phyloP scores from a whole-genome alignment of 2,888 invertebrate species.

The Dione juno region DNA sequence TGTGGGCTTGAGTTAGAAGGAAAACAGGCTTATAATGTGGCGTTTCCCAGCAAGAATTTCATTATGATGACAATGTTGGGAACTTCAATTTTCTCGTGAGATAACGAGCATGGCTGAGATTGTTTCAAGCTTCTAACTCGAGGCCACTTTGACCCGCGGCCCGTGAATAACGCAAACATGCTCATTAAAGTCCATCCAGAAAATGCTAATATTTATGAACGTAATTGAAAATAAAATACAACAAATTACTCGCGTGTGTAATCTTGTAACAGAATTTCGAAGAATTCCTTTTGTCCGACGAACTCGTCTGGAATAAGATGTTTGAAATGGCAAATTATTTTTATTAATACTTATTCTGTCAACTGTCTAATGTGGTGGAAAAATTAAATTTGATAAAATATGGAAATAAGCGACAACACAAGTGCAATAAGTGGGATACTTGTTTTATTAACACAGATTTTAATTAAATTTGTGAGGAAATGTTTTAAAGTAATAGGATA shows the following conservation, averaged over 20 bases:
- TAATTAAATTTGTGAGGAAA: no score
- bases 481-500: no score
- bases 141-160: slow-evolving; percentile 76
- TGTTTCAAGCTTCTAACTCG: slow-evolving; percentile 69
- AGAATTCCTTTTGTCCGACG: slow-evolving; percentile 8
- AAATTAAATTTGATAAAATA: neutral
- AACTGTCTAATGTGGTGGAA: neutral
- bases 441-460: no score
- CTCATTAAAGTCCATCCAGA: slow-evolving; percentile 70
- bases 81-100: slow-evolving; percentile 73
- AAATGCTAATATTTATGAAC: slow-evolving; percentile 61
- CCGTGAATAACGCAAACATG: slow-evolving; percentile 73
- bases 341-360: neutral
- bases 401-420: no score
- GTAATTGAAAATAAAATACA: slow-evolving; percentile 50
- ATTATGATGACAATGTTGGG: slow-evolving; percentile 77
- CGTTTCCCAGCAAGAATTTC: slow-evolving; percentile 70
- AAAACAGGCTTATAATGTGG: slow-evolving; percentile 42
- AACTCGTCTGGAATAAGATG: slow-evolving; percentile 7
- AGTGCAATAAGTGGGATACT: no score
- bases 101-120: slow-evolving; percentile 73
- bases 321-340: neutral
- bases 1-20: slow-evolving; percentile 34
- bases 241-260: slow-evolving; percentile 24
- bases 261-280: slow-evolving; percentile 23